Evolutionary conservation across 2,113 vertebrate genomes (phyloP).

Genomic region (Odobenus rosmarus): DNA sequence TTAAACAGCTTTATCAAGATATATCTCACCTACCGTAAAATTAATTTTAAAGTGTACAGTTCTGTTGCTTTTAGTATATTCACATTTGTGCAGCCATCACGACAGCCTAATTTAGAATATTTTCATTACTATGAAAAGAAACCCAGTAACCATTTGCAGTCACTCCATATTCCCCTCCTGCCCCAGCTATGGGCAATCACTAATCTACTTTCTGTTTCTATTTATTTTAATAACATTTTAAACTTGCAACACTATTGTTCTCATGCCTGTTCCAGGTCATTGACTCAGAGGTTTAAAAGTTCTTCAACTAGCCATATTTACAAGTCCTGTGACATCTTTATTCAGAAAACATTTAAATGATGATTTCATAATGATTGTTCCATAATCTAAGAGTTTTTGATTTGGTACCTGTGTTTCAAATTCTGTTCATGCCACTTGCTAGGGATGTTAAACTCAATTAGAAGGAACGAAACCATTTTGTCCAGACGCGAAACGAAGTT

Average conservation of each 20-base stretch:
- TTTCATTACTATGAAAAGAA: constrained; percentile 35
- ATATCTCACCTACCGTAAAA: constrained; percentile 2
- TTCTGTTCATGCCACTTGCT: constrained; percentile 79
- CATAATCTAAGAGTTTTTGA: constrained; percentile 88
- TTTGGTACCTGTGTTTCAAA: constrained; percentile 82
- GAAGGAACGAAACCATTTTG: constrained; percentile 87
- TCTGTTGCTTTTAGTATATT: background rate
- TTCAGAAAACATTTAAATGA: constrained; percentile 55
- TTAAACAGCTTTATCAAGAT: constrained; percentile 60
- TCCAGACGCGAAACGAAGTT: constrained; percentile 87
- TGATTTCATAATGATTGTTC: constrained; percentile 91
- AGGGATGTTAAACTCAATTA: constrained; percentile 82
- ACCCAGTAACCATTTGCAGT: constrained; percentile 7
- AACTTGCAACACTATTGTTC: constrained; percentile 39
- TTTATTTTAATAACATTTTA: constrained; percentile 60
- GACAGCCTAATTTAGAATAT: background rate
- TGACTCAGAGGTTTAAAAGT: constrained; percentile 79
- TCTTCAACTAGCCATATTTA: constrained; percentile 72
- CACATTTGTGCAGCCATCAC: background rate
- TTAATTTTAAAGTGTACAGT: constrained; percentile 36
- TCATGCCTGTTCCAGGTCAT: constrained; percentile 62
- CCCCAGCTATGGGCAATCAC: background rate
- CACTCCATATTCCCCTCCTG: background rate
- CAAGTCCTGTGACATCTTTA: constrained; percentile 73
- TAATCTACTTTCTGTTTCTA: constrained; percentile 42